These are phyloP conservation scores for Dendrolimus punctatus DNA, from an alignment of 1,140 invertebrate species.

Conservation along the genomic window DNA sequence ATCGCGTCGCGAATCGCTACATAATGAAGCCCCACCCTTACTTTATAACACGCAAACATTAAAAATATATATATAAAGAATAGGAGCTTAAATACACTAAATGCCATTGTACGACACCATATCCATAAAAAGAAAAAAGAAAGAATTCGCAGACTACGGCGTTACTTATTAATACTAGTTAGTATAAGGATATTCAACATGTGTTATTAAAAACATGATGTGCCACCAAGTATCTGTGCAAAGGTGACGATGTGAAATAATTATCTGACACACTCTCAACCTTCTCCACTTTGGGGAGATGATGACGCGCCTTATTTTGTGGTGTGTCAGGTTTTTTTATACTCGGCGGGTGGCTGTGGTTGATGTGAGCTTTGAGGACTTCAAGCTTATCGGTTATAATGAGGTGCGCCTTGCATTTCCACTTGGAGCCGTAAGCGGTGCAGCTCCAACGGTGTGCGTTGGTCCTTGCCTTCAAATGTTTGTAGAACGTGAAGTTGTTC, in stretches of 20 bases:
- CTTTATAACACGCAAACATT: no score
- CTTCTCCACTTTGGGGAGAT: constrained; percentile 5
- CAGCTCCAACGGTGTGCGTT: constrained; percentile 63
- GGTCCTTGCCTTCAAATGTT: constrained; percentile 50
- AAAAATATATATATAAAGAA: no score
- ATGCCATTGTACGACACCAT: no score
- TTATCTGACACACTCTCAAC: background rate
- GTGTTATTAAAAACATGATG: constrained; percentile 48
- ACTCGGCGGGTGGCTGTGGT: constrained; percentile 50
- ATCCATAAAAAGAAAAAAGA: no score
- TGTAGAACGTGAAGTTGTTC: constrained; percentile 62
- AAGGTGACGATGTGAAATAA: constrained; percentile 23
- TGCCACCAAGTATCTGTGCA: constrained; percentile 55
- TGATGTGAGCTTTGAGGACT: constrained; percentile 51
- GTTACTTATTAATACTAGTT: background rate
- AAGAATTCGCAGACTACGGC: no score
- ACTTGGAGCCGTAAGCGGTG: constrained; percentile 59
- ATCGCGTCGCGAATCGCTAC: no score
- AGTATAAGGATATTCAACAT: constrained; percentile 16
- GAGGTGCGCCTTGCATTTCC: constrained; percentile 60
- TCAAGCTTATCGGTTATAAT: constrained; percentile 58
- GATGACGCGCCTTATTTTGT: constrained; percentile 3
- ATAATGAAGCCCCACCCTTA: no score
- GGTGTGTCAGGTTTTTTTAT: constrained; percentile 24
- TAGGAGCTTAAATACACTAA: no score